Evolutionary conservation across 2,888 invertebrate species (phyloP).

Genomic region (Mythimna loreyi): DNA sequence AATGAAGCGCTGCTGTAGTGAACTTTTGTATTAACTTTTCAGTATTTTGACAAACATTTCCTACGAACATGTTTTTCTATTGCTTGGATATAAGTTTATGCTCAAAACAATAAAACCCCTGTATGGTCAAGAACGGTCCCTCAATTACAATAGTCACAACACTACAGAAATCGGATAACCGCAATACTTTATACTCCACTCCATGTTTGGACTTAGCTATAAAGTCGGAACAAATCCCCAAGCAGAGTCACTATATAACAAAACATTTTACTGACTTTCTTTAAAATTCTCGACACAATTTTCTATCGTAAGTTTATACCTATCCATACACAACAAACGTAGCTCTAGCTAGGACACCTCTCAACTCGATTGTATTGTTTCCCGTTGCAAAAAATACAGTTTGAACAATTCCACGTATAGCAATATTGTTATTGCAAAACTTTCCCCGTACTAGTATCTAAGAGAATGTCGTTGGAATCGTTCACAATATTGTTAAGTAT

Average conservation of each 20-base stretch:
- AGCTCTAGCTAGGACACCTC: slow-evolving; percentile 53
- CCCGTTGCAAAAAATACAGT: slow-evolving; percentile 61
- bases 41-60: no score
- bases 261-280: slow-evolving; percentile 61
- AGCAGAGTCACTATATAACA: slow-evolving; percentile 54
- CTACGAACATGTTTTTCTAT: no score
- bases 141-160: slow-evolving; percentile 15
- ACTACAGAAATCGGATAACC: slow-evolving; percentile 46
- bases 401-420: slow-evolving; percentile 63
- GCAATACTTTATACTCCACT: slow-evolving; percentile 50
- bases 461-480: slow-evolving; percentile 39
- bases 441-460: slow-evolving; percentile 62
- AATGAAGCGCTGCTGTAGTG: no score
- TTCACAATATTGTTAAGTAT: slow-evolving; percentile 59
- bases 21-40: no score
- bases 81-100: no score
- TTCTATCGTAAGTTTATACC: slow-evolving; percentile 45
- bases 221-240: slow-evolving; percentile 42
- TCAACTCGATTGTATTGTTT: slow-evolving; percentile 66
- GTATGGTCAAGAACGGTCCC: not conserved
- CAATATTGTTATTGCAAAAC: slow-evolving; percentile 75
- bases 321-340: slow-evolving; percentile 46
- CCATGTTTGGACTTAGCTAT: slow-evolving; percentile 45
- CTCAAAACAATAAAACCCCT: not conserved
- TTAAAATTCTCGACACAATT: slow-evolving; percentile 62